Conservation (phyloP, 1,140 invertebrate genomes). For the Neotoxoptera formosana region DNA sequence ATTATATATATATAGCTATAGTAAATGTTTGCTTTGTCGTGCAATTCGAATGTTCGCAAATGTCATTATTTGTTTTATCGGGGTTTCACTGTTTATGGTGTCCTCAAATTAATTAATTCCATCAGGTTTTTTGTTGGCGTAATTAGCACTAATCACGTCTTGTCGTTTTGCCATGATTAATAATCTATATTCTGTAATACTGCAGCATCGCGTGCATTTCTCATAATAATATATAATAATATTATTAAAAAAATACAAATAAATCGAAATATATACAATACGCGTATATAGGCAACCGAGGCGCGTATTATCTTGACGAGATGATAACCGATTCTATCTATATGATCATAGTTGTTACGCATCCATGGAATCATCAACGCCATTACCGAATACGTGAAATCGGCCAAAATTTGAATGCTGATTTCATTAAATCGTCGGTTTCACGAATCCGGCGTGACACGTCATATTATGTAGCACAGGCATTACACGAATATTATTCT, state of each 20-base stretch:
- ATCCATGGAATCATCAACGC: neutral
- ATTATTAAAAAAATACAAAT: neutral
- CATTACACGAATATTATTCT: neutral
- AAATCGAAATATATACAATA: neutral
- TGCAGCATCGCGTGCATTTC: neutral
- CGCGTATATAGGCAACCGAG: neutral
- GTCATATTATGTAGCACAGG: neutral
- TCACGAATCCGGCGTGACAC: neutral
- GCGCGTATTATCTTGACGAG: neutral
- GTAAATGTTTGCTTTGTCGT: constrained; percentile 3
- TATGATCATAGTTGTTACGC: neutral
- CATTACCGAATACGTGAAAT: neutral
- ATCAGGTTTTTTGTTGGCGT: neutral
- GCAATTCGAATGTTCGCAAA: constrained; percentile 10
- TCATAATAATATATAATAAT: no score
- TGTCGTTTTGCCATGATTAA: neutral
- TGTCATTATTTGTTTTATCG: neutral
- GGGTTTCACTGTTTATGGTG: neutral
- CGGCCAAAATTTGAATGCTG: neutral
- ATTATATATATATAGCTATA: neutral
- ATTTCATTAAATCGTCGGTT: neutral
- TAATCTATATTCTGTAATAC: neutral
- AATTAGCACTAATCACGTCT: neutral
- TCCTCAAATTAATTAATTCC: constrained; percentile 29
- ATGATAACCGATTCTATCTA: neutral